Evolutionary conservation across 2,113 vertebrate genomes (phyloP).

Genomic region (Corythornis madagascariensis): DNA sequence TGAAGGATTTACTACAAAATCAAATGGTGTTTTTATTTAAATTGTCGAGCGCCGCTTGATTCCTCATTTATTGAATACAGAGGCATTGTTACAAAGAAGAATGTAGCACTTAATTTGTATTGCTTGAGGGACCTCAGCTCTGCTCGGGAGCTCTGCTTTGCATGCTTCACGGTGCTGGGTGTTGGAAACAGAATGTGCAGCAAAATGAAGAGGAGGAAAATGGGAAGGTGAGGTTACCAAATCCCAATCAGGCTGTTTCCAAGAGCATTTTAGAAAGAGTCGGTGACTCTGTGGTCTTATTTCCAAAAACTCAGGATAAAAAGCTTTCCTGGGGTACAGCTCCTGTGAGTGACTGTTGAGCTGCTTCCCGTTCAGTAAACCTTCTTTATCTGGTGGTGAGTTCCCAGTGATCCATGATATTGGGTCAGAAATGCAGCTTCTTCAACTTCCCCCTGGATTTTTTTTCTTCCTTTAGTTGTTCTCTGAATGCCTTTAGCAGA

Average conservation of each 20-base stretch:
- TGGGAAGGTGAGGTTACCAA: neutral
- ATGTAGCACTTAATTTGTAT: slow-evolving; percentile 16
- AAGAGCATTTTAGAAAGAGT: neutral
- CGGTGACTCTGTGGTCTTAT: neutral
- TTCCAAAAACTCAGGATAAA: neutral
- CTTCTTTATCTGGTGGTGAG: neutral
- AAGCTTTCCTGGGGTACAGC: neutral
- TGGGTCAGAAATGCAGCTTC: neutral
- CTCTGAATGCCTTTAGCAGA: neutral
- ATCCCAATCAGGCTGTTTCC: neutral
- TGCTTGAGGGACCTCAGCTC: neutral
- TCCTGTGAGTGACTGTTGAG: neutral
- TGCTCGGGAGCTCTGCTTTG: fast-evolving
- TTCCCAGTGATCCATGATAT: neutral
- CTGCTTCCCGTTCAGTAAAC: neutral
- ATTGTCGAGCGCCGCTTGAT: neutral
- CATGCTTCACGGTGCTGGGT: neutral
- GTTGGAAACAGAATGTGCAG: neutral
- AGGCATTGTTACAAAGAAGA: slow-evolving; percentile 23
- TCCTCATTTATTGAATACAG: slow-evolving; percentile 22
- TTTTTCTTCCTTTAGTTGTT: neutral
- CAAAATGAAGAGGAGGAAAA: neutral
- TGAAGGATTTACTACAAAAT: slow-evolving; percentile 54
- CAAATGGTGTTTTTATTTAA: slow-evolving; percentile 44
- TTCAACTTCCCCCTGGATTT: neutral